Conservation (phyloP, 2,888 invertebrate species). For the Andrena fulva region DNA sequence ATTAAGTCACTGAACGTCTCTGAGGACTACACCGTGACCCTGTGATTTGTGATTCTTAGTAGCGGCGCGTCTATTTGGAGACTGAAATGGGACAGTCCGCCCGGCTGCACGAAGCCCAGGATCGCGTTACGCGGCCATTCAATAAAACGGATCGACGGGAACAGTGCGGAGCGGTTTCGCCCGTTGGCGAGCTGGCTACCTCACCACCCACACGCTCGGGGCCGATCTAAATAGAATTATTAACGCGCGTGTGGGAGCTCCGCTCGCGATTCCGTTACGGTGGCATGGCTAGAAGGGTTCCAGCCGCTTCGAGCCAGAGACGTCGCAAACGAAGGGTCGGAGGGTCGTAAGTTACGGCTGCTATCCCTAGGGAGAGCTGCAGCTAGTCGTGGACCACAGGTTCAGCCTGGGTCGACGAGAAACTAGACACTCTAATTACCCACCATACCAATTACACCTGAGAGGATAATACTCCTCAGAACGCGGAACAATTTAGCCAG, state of each 20-base stretch:
- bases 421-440: background rate
- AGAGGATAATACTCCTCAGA: too few relatives aligned
- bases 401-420: background rate
- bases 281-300: background rate
- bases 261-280: conserved; percentile 12
- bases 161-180: background rate
- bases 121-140: conserved; percentile 2
- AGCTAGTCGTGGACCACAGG: background rate
- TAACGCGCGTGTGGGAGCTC: conserved; percentile 1
- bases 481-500: too few relatives aligned
- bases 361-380: background rate
- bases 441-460: background rate
- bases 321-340: conserved; percentile 20
- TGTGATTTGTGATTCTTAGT: too few relatives aligned
- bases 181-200: background rate
- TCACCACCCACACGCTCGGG: background rate
- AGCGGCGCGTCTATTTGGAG: too few relatives aligned
- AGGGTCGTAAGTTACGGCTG: conserved; percentile 15
- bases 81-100: too few relatives aligned
- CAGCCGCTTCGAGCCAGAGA: background rate
- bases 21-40: too few relatives aligned
- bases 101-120: too few relatives aligned
- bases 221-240: background rate
- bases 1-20: too few relatives aligned
- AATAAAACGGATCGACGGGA: conserved; percentile 19